Conservation (phyloP, 2,888 invertebrate species). For the Bibio marci region DNA sequence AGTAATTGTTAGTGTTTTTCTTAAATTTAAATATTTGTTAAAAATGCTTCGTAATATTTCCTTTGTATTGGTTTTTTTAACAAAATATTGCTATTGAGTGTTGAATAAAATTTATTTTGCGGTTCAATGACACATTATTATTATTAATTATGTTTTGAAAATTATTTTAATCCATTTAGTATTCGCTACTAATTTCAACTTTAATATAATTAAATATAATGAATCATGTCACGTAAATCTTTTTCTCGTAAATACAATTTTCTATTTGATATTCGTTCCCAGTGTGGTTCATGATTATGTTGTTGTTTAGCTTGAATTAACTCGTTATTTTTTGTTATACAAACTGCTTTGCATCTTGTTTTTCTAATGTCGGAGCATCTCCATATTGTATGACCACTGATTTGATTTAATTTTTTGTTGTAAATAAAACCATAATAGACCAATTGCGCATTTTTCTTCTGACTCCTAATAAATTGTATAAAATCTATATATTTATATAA, state of each 20-base stretch:
- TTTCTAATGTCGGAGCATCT: constrained; percentile 28
- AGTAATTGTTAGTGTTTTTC: too few relatives aligned
- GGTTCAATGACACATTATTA: too few relatives aligned
- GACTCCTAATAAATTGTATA: constrained; percentile 29
- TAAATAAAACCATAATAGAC: constrained; percentile 28
- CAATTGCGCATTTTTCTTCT: constrained; percentile 31
- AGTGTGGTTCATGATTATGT: constrained; percentile 25
- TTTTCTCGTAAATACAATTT: constrained; percentile 24
- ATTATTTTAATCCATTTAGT: too few relatives aligned
- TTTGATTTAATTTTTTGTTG: constrained; percentile 30
- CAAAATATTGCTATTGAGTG: too few relatives aligned
- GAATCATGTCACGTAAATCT: constrained; percentile 27
- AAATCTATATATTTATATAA: constrained; percentile 10
- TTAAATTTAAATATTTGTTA: too few relatives aligned
- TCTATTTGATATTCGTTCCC: constrained; percentile 22
- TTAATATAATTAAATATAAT: too few relatives aligned
- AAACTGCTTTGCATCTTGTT: constrained; percentile 27
- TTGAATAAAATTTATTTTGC: too few relatives aligned
- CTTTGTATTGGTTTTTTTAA: too few relatives aligned
- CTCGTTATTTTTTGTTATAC: constrained; percentile 24
- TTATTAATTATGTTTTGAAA: too few relatives aligned
- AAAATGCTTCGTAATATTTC: too few relatives aligned
- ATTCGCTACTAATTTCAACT: too few relatives aligned
- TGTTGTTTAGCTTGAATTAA: constrained; percentile 22
- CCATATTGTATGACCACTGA: constrained; percentile 29